phyloP scores from a whole-genome alignment of 2,113 vertebrate genomes.

The Platysternon megacephalum region DNA sequence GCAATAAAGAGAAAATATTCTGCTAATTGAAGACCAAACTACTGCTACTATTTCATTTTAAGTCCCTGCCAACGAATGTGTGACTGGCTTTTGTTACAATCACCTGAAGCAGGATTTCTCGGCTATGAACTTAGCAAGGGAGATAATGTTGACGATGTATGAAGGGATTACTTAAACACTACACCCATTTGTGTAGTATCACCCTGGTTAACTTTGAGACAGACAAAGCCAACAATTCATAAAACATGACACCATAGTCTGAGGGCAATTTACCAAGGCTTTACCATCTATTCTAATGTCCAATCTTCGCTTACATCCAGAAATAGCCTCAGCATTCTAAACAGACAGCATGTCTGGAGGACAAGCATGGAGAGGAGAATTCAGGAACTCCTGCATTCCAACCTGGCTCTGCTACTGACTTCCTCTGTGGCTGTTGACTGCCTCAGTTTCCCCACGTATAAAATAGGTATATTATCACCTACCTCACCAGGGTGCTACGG shows the following conservation, averaged over 20 bases:
- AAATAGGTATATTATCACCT: not conserved
- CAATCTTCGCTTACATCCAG: not conserved
- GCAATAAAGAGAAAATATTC: not conserved
- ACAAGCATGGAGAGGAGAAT: not conserved
- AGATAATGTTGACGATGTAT: not conserved
- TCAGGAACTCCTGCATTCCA: not conserved
- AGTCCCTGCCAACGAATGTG: slow-evolving; percentile 10
- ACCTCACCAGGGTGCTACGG: not conserved
- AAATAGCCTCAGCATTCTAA: not conserved
- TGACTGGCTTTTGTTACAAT: not conserved
- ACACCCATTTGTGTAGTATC: not conserved
- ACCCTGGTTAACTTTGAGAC: not conserved
- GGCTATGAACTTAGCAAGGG: not conserved
- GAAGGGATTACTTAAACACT: not conserved
- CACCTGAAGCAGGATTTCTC: not conserved
- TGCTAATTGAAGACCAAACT: not conserved
- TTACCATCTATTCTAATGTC: not conserved
- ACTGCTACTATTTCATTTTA: not conserved
- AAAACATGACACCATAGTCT: not conserved
- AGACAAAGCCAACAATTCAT: not conserved
- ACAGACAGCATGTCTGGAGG: not conserved
- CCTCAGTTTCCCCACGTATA: not conserved
- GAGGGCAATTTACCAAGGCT: not conserved
- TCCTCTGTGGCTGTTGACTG: not conserved
- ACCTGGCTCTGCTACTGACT: not conserved